Percentiles rank a stretch among this genome's conserved stretches.
Evolutionary conservation across 2,888 invertebrate species (phyloP).

Genomic region (Bedellia somnulentella): DNA sequence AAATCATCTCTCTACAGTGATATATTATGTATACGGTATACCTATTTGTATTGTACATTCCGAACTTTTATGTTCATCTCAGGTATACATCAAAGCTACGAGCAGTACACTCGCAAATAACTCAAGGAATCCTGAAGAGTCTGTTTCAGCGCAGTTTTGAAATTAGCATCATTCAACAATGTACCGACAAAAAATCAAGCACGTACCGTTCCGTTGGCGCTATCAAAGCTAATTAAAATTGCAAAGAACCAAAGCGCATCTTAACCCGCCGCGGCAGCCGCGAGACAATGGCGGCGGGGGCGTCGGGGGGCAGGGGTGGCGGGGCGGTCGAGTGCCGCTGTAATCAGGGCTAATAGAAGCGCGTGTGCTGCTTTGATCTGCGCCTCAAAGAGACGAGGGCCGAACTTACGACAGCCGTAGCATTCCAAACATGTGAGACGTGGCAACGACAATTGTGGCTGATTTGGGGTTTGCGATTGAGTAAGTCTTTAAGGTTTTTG

Average conservation of each 20-base stretch:
- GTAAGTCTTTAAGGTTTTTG: no score
- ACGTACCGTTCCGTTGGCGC: constrained; percentile 1
- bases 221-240: constrained; percentile 49
- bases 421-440: background rate
- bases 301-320: constrained; percentile 14
- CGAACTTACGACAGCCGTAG: constrained; percentile 19
- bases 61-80: no score
- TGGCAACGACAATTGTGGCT: no score
- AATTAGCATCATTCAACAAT: no score
- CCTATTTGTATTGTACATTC: no score
- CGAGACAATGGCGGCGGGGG: constrained; percentile 9
- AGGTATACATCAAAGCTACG: no score
- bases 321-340: constrained; percentile 32
- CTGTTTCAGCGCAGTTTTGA: no score
- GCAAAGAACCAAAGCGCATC: constrained; percentile 40
- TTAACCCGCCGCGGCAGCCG: constrained; percentile 20
- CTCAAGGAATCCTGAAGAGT: no score
- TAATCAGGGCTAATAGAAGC: constrained; percentile 61
- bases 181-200: constrained; percentile 3
- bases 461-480: no score
- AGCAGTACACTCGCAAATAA: no score
- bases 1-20: no score
- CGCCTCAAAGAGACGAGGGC: constrained; percentile 46
- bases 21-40: no score
- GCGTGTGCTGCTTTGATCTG: constrained; percentile 56